Evolutionary conservation across 2,888 invertebrate genomes (phyloP), one percentile per base, ranked within the genome.

Genomic region (Drosophila neonasuta): DNA sequence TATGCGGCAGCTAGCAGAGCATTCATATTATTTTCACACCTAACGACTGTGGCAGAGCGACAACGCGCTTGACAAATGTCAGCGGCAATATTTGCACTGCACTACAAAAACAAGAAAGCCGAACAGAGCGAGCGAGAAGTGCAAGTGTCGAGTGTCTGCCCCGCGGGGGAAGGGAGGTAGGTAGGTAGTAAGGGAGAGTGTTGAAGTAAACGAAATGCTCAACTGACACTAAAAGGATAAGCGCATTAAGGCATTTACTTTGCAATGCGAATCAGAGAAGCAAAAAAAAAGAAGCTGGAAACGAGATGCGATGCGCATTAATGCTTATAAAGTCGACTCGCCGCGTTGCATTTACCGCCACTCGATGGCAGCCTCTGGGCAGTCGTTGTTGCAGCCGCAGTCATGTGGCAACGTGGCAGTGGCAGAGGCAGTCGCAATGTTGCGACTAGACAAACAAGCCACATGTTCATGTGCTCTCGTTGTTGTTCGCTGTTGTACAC

Each of bases 221-320:
- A 68, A 81, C 77, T 70, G 77, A 68, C 64, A 70, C 74, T 82
- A 87, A 82, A 87, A 82, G 81, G 81, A 82, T 82, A 82, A 82
- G 87, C 86, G 83, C 86, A 82, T 82, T 87, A 82, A 55, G 56
- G 77, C 77, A 87, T 82, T 82, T 82, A 85, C 83, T 77, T 74
- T 77, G 86, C 78, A 68, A 71, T 71, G 76, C 65, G 80, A 81
- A 74, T 62, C 79, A 44, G 46, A 48, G 41, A 54, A 42, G 32
- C 1, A 6, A 24, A 24, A 15, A 15, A 24, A 24, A 24, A 24
- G 24, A 24, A 24, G 32, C 32, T 32, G 32, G 50, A 45, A 60
- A 15, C 13, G 9, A 30, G 30, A 8, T 29, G 13, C 2, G 11
- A 36, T 36, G 55, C 32, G 24, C 59, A 64, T 68, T 73, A 77